Evolutionary conservation across 2,888 invertebrate genomes (phyloP).

Genomic region (Teleiodes luculella): DNA sequence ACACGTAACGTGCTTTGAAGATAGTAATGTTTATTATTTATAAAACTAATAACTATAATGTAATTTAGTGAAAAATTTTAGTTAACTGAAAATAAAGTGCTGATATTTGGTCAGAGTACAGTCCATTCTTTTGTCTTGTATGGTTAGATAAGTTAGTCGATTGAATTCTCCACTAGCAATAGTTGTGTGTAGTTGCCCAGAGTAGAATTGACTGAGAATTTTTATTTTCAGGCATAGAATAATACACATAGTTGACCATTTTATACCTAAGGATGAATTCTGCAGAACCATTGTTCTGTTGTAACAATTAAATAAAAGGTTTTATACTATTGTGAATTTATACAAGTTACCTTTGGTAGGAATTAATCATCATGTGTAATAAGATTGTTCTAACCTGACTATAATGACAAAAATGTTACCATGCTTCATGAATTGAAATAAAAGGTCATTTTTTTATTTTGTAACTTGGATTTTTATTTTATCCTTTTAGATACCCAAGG

Average conservation of each 20-base stretch:
- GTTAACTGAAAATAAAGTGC: neutral
- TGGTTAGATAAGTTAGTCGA: neutral
- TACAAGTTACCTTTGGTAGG: conserved; percentile 73
- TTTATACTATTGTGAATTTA: conserved; percentile 71
- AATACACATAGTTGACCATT: conserved; percentile 63
- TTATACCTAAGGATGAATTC: conserved; percentile 60
- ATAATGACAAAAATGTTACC: conserved; percentile 71
- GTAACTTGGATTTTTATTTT: conserved; percentile 56
- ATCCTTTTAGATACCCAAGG: neutral
- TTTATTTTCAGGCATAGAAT: conserved; percentile 65
- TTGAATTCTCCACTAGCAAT: conserved; percentile 1
- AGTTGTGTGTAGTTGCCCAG: conserved; percentile 2
- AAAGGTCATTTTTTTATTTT: conserved; percentile 77
- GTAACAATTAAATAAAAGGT: conserved; percentile 56
- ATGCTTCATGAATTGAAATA: conserved; percentile 76
- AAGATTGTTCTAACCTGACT: conserved; percentile 68
- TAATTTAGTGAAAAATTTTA: conserved; percentile 2
- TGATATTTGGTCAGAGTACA: neutral
- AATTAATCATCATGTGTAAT: conserved; percentile 59
- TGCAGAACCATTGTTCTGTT: conserved; percentile 61
- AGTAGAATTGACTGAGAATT: conserved; percentile 45
- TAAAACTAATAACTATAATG: neutral
- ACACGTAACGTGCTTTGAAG: neutral
- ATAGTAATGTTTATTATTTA: neutral
- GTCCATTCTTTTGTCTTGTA: neutral